Base-by-base conservation (phyloP, 2,888 invertebrate genomes). In the Andrena dorsata region DNA sequence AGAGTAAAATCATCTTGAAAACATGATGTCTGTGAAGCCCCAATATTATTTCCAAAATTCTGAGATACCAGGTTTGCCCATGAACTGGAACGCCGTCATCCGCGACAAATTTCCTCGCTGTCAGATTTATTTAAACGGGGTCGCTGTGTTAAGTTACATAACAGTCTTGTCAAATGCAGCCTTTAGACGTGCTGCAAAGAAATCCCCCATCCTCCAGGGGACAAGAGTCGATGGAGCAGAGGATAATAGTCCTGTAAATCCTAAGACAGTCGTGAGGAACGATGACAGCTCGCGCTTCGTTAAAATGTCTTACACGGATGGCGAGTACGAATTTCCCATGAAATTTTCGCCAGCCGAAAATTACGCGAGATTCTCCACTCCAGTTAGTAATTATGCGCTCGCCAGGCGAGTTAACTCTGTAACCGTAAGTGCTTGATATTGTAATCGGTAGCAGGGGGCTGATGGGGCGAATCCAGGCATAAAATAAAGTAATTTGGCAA, bases 381-480 rank as follows among this genome's bases (percentile, higher is more conserved):
- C 81, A 81, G 81, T 85, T 82, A 76, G 76, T 85, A 89, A 87
- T 85, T 88, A 86, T 81, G 80, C 81, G 76, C 81, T 83, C 82
- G 64, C 61, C 77, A 81, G 75, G 56, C 85, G 66, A 69, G 76
- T 79, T 86, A 88, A 87, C 80, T 81, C 83, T 73, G 86, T 73
- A 75, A 86, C 64, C 70, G 65, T 76, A 77, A 86, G 74, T 86
- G 80, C 88, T 80, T 81, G 84, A 84, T 82, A 80, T 73, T 82
- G 76, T 82, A 85, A 70, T 61, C 35, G 72, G 68, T 80, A 79
- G 82, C 77, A 74, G 47, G 56, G 5, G 47, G n/a, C 72, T 49
- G 76, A 76, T 79, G 64, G 61, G 13, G 75, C 75, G 78, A 76
- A 82, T 80, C 71, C 81, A 65, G 41, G 49, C 68, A 69, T 73